phyloP scores from a whole-genome alignment of 2,113 vertebrate species.

The Heterocephalus glaber region DNA sequence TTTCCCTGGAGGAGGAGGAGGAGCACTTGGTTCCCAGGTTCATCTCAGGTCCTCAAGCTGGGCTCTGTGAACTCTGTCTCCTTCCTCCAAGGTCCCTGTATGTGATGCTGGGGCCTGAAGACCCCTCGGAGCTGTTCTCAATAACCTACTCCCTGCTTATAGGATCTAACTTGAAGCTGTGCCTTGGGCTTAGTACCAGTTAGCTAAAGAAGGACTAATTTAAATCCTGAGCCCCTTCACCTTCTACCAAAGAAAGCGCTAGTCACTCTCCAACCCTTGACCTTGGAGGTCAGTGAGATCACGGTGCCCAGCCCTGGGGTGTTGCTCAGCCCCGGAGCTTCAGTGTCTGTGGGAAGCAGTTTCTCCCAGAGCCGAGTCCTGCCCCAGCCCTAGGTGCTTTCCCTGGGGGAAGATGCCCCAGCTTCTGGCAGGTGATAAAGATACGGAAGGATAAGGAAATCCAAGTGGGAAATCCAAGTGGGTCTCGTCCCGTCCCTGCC shows the following conservation, averaged over 20 bases:
- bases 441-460: neutral
- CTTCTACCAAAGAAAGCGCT: neutral
- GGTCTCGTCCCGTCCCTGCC: neutral
- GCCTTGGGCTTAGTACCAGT: neutral
- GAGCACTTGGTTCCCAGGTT: neutral
- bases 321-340: neutral
- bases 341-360: neutral
- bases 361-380: neutral
- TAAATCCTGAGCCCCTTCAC: neutral
- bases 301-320: rapidly evolving
- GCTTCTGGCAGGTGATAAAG: neutral
- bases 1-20: neutral
- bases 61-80: neutral
- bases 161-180: neutral
- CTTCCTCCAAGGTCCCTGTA: neutral
- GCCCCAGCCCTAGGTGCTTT: neutral
- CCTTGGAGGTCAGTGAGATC: neutral
- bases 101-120: neutral
- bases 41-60: neutral
- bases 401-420: rapidly evolving
- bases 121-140: neutral
- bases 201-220: neutral
- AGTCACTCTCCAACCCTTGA: neutral
- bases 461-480: neutral
- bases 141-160: neutral